Evolutionary conservation across 2,113 vertebrate genomes (phyloP).

Genomic region (Siniperca chuatsi): DNA sequence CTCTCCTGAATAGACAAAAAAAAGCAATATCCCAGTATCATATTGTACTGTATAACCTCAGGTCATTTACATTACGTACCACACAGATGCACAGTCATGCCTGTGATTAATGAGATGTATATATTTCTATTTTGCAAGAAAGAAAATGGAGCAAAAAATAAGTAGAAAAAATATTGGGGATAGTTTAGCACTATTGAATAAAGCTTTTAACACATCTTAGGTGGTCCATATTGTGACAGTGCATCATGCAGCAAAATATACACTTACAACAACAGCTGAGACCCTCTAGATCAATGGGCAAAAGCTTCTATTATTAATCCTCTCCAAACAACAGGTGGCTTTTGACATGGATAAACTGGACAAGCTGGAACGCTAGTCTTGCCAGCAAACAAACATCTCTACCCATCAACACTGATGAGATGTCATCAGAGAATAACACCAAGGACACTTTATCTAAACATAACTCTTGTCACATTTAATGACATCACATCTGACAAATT

Average conservation of each 20-base stretch:
- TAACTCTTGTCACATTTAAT: conserved; percentile 33
- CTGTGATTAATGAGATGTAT: conserved; percentile 23
- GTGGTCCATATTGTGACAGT: background rate
- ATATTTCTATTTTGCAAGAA: background rate
- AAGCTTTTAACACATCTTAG: background rate
- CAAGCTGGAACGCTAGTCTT: background rate
- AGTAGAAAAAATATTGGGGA: background rate
- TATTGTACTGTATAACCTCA: background rate
- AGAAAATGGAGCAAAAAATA: background rate
- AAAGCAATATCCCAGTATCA: conserved; percentile 5
- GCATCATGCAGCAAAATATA: conserved; percentile 4
- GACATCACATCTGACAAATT: conserved; percentile 37
- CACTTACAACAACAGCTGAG: conserved; percentile 23
- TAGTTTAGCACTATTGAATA: background rate
- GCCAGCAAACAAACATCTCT: conserved; percentile 4
- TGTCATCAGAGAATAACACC: conserved; percentile 19
- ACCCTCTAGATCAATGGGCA: background rate
- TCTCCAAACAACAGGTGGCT: conserved; percentile 37
- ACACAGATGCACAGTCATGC: conserved; percentile 6
- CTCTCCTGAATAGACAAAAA: conserved; percentile 19
- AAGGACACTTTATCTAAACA: conserved; percentile 43
- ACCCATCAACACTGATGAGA: background rate
- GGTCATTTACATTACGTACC: conserved; percentile 30
- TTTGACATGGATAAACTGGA: conserved; percentile 21
- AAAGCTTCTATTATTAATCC: conserved; percentile 43